Base-by-base conservation (phyloP, 2,113 vertebrate species). In the Mormyrus iriodes region DNA sequence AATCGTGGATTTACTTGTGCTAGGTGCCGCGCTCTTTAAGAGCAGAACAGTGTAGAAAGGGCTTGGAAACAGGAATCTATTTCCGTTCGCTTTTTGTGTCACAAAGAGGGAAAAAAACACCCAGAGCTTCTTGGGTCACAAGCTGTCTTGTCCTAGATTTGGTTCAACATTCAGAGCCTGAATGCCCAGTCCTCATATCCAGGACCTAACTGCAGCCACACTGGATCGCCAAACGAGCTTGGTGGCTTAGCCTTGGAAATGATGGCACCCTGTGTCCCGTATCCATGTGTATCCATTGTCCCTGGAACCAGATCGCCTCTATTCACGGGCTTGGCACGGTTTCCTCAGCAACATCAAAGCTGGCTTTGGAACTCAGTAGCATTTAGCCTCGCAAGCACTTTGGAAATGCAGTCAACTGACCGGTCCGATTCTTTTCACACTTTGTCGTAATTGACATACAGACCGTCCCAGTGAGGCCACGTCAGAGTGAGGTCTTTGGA, bases 31-130 rank as follows among this genome's bases (percentile, higher is more conserved):
- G 13, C 12, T 51, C 79, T 86, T 48, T n/a, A 69, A 52, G 53
- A 55, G 35, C 27, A 27, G 65, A n/a, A 51, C 27, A 76, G 89
- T 39, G 19, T 21, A 27, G 65, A 19, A 65, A 42, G 73, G 35
- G n/a, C 19, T 53, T 51, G 58, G 58, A 79, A 82, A 83, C 89
- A 83, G 73, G 82, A 48, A 48, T n/a, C 49, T 82, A 51, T 58
- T 90, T 90, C 69, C 61, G 10, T 7, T 69, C 39, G 21, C 31
- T 73, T 76, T 58, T 55, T 55, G 52, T 86, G 46, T 48, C 31
- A 82, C 89, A 90, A 53, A 86, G 7, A 84, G 76, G 85, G 85
- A 82, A 90, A 90, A 90, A 46, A 85, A 21, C 53, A 65, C 58
- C 44, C 89, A 86, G n/a, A 69, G 84, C 39, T 86, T 89, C 89